Base-by-base conservation (phyloP, 1,140 invertebrate genomes). In the Subanguina moxae region DNA sequence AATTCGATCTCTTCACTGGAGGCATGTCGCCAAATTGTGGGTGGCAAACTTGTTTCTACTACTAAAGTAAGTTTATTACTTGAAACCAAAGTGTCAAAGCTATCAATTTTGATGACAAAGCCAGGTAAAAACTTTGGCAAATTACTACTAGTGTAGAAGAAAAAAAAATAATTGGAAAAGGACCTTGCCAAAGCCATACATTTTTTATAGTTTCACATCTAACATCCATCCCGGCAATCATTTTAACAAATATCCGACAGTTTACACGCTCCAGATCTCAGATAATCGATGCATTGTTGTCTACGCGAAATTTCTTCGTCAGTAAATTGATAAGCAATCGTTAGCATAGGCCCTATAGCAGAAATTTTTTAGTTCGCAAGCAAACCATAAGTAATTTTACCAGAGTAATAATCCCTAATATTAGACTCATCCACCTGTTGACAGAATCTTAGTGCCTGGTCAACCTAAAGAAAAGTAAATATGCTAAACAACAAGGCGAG, bases 311-410 rank as follows among this genome's bases (percentile, higher is more conserved):
- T 46, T 15, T 48, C 19, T 42, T 45, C 45, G 13, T 43, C 57
- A 11, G 23, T 32, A 32, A 71, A 38, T 1, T 19, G 66, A 65
- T 71, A 21, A 27, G 72, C 43, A 30, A 72, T 32, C 43, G 70
- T 67, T 38, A 71, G n/a, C 30, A 71, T 28, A 11, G 69, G 67
- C 7, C 69, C 69, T 19, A 52, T 38, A 38, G 32, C 32, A 38
- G 3, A 38, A 38, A 5, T 38, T 38, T 3, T 11, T 38, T 38
- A 38, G 3, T 38, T 5, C 32, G 3, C 32, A 38, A 38, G 32
- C 3, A 38, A 38, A 38, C 3, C 11, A 38, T 5, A 38, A 38
- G 11, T 38, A 5, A 38, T 38, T 38, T 38, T 38, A 38, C 32
- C 32, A 38, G 32, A 38, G 32, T 71, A 71, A 27, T 28, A 43